Evolutionary conservation across 2,888 invertebrate species (phyloP), one percentile per base, ranked within the genome.

Genomic region (Oithona nana): DNA sequence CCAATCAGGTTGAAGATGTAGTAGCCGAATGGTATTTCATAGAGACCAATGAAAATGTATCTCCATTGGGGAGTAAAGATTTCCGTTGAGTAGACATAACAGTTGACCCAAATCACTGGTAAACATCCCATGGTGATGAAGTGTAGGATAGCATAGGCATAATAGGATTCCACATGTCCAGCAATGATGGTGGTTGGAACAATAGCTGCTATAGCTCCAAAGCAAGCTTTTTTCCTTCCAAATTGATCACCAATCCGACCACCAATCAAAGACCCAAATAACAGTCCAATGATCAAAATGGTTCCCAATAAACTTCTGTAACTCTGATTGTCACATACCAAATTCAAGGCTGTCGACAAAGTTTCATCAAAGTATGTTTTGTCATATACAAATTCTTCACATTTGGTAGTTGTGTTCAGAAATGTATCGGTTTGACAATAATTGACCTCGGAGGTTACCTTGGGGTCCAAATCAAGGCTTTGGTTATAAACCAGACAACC

Each of bases 211-310:
- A 59, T 49, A 2, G 59, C 24, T 50, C 49, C n/a, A 1, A 59
- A 50, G 28, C 24, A 28, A 3, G 59, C 59, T 16, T 22, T 59
- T 49, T 59, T 59, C 59, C 59, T 20, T 24, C 59, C 59, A 28
- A 59, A 59, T 24, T 28, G 49, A 59, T 59, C 59, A 4, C 59
- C 28, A 22, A 59, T 3, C 48, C 49, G 22, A 1, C 59, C 59
- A 20, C 59, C 59, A 49, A 59, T 11, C 13, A 59, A 16, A 16
- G 59, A 59, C 1, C 59, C 54, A 39, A 39, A 6, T 16, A 39
- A 16, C 39, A 39, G 6, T 39, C 39, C 39, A 6, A 39, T 6
- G 16, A 39, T 39, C 6, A 39, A 16, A 39, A 39, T 39, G 52
- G 57, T 57, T 13, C 57, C 57, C 24, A 57, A 4, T 11, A 57